Evolutionary conservation across 1,140 invertebrate genomes (phyloP), one percentile per base, ranked within the genome.

Genomic region (Ceratitis capitata): DNA sequence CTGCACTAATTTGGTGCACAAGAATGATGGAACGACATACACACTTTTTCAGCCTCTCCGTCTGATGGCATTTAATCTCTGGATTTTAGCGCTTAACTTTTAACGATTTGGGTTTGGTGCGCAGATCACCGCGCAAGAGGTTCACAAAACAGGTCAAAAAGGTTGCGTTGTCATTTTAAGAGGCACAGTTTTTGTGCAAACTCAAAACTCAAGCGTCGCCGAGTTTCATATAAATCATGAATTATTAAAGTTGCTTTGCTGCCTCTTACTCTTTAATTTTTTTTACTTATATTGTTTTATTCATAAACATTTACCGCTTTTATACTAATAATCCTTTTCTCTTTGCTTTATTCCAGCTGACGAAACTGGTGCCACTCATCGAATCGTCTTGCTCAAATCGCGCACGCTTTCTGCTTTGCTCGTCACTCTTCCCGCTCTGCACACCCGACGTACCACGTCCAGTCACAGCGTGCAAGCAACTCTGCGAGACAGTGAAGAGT

Each of bases 401-500:
- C 87, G 94, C 98, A 12, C 94, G 96, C 87, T 97, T 98, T 89
- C 97, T 99, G 92, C 94, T 99, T 45, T 99, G 98, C 92, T 97
- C 97, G 42, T 96, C 97, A 10, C 97, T 98, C 90, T 96, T 97
- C 19, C 98, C 98, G 49, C 96, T 98, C 92, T 99, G 98, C 92
- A 97, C 97, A 10, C 96, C 97, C 88, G 96, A 98, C 89, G 96
- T 98, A 87, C 93, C 94, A 45, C 95, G 95, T 87, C 96, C 97
- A 32, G 97, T 99, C 86, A 96, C 96, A 78, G 96, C 97, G 4
- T 98, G 98, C 93, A 94, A 96, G 87, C 95, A 95, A 3, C 94
- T 98, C 61, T 98, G 97, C 92, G 95, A 97, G 88, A 95, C 95
- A 58, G 97, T 98, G 1, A 94, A 94, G 86, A 93, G 93, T 61